These are phyloP conservation scores for Tinea trinotella DNA, from an alignment of 2,888 invertebrate species.

Conservation along the genomic window DNA sequence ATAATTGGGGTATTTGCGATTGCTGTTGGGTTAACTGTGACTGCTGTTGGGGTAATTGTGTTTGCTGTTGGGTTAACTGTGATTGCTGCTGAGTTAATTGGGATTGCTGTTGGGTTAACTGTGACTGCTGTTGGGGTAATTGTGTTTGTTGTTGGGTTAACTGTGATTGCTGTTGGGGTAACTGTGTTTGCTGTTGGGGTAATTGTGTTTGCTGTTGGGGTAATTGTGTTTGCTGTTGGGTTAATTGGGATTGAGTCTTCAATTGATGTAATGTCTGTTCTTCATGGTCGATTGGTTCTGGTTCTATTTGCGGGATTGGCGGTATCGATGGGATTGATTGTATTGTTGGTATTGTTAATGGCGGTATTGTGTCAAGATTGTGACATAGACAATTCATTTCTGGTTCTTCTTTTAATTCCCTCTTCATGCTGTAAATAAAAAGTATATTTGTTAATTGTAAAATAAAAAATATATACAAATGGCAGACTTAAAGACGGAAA, in stretches of 20 bases:
- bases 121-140: neutral
- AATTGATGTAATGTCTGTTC: neutral
- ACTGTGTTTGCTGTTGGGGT: neutral
- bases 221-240: neutral
- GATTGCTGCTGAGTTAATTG: neutral
- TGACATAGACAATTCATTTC: slow-evolving; percentile 9
- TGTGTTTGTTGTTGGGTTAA: neutral
- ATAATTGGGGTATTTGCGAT: neutral
- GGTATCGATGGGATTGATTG: neutral
- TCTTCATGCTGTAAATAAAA: slow-evolving; percentile 3
- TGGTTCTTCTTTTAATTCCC: slow-evolving; percentile 1
- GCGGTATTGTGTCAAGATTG: slow-evolving; percentile 3
- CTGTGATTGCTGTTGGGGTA: neutral
- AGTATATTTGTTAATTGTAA: too few species aligned
- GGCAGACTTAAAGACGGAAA: too few species aligned
- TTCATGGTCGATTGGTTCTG: neutral
- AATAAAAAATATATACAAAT: too few species aligned
- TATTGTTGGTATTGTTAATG: neutral
- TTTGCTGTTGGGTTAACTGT: neutral
- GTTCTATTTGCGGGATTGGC: neutral
- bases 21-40: neutral
- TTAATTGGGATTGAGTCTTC: neutral
- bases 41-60: neutral
- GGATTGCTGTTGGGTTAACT: neutral
- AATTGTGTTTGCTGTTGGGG: neutral